Conservation (phyloP, 1,140 invertebrate species). For the Drosophila lacteicornis region DNA sequence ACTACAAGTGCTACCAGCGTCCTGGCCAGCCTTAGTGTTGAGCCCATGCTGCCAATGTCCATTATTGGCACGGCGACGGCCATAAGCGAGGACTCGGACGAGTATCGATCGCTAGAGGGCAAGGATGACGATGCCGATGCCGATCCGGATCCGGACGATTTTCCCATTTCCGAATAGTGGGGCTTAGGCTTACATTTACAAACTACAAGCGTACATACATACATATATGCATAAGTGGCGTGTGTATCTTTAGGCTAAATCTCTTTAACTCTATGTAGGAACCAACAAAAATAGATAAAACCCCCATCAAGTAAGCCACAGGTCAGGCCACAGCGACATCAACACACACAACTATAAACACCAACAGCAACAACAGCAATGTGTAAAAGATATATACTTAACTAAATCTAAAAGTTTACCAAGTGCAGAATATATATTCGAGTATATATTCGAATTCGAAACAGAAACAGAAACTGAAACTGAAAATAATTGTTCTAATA, state of each 20-base stretch:
- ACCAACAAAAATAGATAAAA: conserved; percentile 12
- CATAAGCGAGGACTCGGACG: conserved; percentile 81
- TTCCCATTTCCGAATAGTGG: conserved; percentile 77
- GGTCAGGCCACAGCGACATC: conserved; percentile 11
- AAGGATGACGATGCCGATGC: conserved; percentile 78
- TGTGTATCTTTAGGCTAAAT: conserved; percentile 62
- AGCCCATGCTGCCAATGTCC: conserved; percentile 51
- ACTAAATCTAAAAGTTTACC: conserved; percentile 69
- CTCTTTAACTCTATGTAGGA: conserved; percentile 70
- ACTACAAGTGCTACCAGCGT: conserved; percentile 25
- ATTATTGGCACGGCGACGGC: conserved; percentile 58
- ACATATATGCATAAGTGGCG: conserved; percentile 24
- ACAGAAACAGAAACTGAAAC: conserved; percentile 37
- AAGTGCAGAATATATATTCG: conserved; percentile 45
- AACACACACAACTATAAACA: conserved; percentile 14
- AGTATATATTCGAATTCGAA: conserved; percentile 24
- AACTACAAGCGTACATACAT: conserved; percentile 10
- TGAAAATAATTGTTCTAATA: conserved; percentile 61
- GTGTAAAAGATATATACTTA: conserved; percentile 71
- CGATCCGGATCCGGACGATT: conserved; percentile 64
- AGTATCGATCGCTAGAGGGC: conserved; percentile 82
- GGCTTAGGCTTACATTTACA: conserved; percentile 39
- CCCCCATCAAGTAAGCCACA: conserved; percentile 31
- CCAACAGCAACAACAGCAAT: conserved; percentile 43
- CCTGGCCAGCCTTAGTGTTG: conserved; percentile 40